phyloP scores from a whole-genome alignment of 2,113 vertebrate genomes.

The Laticauda colubrina region DNA sequence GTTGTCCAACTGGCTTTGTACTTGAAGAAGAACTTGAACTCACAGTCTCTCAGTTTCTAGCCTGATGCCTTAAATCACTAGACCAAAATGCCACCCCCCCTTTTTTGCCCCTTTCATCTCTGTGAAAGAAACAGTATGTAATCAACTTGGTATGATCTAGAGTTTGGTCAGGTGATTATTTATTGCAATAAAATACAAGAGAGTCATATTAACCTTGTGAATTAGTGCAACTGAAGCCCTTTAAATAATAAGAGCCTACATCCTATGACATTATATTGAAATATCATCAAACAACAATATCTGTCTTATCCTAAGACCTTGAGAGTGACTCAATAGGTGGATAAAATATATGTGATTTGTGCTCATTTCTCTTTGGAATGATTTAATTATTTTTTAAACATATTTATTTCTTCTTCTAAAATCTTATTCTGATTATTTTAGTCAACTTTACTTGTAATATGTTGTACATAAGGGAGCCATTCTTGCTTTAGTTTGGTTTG shows the following conservation, averaged over 20 bases:
- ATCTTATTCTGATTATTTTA: background rate
- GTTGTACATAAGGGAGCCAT: background rate
- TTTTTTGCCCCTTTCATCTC: background rate
- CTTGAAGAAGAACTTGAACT: background rate
- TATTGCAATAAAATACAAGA: background rate
- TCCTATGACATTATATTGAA: too few species aligned
- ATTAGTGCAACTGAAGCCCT: background rate
- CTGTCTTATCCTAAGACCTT: too few species aligned
- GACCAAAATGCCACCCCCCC: background rate
- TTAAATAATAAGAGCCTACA: background rate
- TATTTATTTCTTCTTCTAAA: background rate
- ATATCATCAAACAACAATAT: too few species aligned
- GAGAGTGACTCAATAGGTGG: too few species aligned
- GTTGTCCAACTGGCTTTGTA: background rate
- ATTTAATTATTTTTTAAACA: background rate
- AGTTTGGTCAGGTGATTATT: background rate
- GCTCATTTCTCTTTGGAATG: background rate
- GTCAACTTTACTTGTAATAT: background rate
- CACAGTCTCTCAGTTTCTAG: background rate
- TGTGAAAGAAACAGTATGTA: background rate
- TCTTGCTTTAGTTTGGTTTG: background rate
- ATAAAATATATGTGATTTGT: background rate
- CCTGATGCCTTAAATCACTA: background rate
- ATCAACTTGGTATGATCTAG: background rate
- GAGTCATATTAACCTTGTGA: background rate